Base-by-base conservation (phyloP, 2,113 vertebrate genomes). In the Salminus brasiliensis region DNA sequence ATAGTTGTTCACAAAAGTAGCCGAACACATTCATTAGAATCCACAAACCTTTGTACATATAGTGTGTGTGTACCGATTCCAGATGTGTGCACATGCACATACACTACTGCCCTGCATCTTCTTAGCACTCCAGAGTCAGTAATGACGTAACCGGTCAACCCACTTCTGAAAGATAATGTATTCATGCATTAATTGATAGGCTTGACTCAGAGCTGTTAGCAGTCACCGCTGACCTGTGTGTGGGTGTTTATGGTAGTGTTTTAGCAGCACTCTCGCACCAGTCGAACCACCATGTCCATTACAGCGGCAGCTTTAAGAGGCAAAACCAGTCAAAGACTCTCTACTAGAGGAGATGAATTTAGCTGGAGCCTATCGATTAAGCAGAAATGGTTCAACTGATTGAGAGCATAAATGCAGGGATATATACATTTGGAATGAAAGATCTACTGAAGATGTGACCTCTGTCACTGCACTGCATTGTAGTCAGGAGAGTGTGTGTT, bases 161-260 rank as follows among this genome's bases (percentile, higher is more conserved):
- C 62, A 66, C 32, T n/a, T 39, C 62, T 66, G 32, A 36, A 21
- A 72, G 57, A 23, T 39, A 62, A 74, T 65, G 47, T 43, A 75
- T 49, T 68, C 49, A 57, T 43, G 55, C 43, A 30, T 63, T 52
- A 65, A 74, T 63, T 74, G 75, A 69, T 70, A 78, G 39, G 41
- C 29, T 57, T 39, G 49, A 81, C 34, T 15, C 39, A 43, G 72
- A n/a, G 45, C 55, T 47, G 68, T 65, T 72, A 72, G 67, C 71
- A 74, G 27, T 62, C 70, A 75, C 57, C 10, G 23, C n/a, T 70
- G 55, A 79, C 55, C 45, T 21, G 21, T 29, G 34, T 32, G 34
- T 79, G 47, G 36, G 76, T 27, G 66, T 70, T 70, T 62, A 70
- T 62, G 34, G 53, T 27, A 74, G 30, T 41, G 11, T 23, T 78